These are phyloP conservation scores for Hemiscyllium ocellatum DNA, from an alignment of 2,113 vertebrate species.

Conservation along the genomic window DNA sequence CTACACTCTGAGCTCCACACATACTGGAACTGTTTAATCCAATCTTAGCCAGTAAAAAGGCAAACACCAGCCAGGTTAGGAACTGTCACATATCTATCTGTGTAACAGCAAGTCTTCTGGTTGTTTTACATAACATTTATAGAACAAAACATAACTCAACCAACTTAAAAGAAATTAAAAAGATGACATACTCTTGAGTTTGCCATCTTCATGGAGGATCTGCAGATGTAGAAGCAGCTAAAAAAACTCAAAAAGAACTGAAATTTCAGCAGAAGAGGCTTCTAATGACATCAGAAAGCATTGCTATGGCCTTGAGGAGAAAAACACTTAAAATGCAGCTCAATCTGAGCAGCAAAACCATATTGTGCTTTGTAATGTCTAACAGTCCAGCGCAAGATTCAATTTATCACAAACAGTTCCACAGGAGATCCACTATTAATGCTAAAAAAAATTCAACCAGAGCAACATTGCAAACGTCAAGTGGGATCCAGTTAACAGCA, in stretches of 20 bases:
- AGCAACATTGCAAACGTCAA: not conserved
- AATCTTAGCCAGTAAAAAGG: not conserved
- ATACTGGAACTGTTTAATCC: not conserved
- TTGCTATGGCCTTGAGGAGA: not conserved
- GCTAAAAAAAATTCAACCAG: not conserved
- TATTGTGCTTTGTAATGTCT: not conserved
- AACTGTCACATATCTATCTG: not conserved
- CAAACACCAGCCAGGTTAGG: not conserved
- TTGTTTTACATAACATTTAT: too few species aligned
- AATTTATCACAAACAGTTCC: not conserved
- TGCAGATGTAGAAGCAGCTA: not conserved
- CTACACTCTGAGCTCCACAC: not conserved
- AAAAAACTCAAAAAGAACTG: not conserved
- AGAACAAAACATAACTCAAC: not conserved
- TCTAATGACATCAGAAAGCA: not conserved
- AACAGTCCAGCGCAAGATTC: not conserved
- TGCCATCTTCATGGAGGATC: not conserved
- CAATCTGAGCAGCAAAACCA: not conserved
- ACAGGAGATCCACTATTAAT: not conserved
- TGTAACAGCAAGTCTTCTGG: not conserved
- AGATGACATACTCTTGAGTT: not conserved
- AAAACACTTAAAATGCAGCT: not conserved
- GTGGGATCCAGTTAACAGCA: not conserved
- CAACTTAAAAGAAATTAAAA: not conserved
- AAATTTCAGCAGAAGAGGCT: not conserved